Percentiles rank a stretch among this genome's conserved stretches.
Evolutionary conservation across 2,888 invertebrate species (phyloP).

Genomic region (Spisula subtruncata): DNA sequence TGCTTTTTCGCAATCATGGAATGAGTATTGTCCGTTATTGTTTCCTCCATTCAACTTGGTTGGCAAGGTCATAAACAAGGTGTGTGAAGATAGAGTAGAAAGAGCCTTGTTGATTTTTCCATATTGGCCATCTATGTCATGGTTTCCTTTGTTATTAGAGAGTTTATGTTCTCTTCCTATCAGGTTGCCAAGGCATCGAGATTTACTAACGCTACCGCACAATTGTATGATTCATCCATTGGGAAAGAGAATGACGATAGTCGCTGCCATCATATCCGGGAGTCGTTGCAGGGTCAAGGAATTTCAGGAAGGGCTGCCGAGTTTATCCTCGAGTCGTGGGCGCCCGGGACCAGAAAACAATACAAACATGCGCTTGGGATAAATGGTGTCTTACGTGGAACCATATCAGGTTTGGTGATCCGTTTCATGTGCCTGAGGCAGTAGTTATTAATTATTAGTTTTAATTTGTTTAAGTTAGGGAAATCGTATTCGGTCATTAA

Average conservation of each 20-base stretch:
- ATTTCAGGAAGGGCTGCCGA: not conserved
- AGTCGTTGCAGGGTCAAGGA: not conserved
- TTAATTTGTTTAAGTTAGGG: constrained; percentile 13
- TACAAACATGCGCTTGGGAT: constrained; percentile 13
- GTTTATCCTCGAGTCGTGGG: not conserved
- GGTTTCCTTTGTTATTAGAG: constrained; percentile 62
- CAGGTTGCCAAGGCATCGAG: constrained; percentile 56
- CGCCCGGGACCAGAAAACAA: not conserved
- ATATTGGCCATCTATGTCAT: constrained; percentile 16
- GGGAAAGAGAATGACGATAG: not conserved
- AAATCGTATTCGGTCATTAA: constrained; percentile 48
- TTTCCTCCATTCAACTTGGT: constrained; percentile 36
- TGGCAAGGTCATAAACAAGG: constrained; percentile 19
- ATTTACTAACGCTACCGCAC: constrained; percentile 42
- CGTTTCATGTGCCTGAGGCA: constrained; percentile 42
- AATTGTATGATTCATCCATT: not conserved
- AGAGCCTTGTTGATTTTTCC: not conserved
- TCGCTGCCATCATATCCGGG: not conserved
- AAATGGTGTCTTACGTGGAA: constrained; percentile 58
- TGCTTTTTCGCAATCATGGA: constrained; percentile 15
- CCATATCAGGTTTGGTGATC: constrained; percentile 32
- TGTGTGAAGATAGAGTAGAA: not conserved
- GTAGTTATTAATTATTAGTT: constrained; percentile 33
- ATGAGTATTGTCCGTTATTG: not conserved
- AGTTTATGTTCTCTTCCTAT: constrained; percentile 55